phyloP scores from a whole-genome alignment of 2,888 invertebrate species.

The Matsumyia berberina region DNA sequence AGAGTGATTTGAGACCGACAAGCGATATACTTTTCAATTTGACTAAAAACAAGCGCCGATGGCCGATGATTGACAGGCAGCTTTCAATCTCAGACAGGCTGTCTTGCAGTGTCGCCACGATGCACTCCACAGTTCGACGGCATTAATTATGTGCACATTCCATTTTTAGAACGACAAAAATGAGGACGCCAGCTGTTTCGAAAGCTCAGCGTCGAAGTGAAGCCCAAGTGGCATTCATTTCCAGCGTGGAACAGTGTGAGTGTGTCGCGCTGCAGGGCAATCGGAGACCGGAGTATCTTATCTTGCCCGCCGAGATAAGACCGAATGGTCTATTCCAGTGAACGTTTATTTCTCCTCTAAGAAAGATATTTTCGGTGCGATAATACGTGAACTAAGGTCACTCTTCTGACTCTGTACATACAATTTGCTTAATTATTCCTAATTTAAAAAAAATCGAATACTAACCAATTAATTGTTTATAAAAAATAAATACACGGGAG shows the following conservation, averaged over 20 bases:
- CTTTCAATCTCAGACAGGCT: neutral
- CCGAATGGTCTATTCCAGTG: conserved; percentile 66
- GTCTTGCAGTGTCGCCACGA: neutral
- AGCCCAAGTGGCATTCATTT: conserved; percentile 58
- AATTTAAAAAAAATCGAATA: conserved; percentile 19
- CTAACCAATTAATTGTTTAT: conserved; percentile 56
- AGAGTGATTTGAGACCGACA: conserved; percentile 6
- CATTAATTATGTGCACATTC: conserved; percentile 67
- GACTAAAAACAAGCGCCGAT: neutral
- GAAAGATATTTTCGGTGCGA: conserved; percentile 69
- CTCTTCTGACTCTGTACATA: conserved; percentile 24
- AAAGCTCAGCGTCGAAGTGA: conserved; percentile 63
- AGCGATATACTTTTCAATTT: conserved; percentile 31
- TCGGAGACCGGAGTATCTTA: conserved; percentile 69
- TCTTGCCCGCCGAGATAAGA: conserved; percentile 64
- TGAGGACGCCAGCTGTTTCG: conserved; percentile 63
- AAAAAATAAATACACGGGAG: conserved; percentile 21
- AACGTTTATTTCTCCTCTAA: conserved; percentile 59
- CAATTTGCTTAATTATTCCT: conserved; percentile 20
- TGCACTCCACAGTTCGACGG: conserved; percentile 2
- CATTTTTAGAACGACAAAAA: conserved; percentile 67
- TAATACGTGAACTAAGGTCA: conserved; percentile 56
- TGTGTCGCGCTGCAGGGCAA: conserved; percentile 37
- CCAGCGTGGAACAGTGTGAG: conserved; percentile 43
- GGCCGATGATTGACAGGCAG: neutral